Evolutionary conservation across 2,888 invertebrate genomes (phyloP).

Genomic region (Stegana nigrithorax): DNA sequence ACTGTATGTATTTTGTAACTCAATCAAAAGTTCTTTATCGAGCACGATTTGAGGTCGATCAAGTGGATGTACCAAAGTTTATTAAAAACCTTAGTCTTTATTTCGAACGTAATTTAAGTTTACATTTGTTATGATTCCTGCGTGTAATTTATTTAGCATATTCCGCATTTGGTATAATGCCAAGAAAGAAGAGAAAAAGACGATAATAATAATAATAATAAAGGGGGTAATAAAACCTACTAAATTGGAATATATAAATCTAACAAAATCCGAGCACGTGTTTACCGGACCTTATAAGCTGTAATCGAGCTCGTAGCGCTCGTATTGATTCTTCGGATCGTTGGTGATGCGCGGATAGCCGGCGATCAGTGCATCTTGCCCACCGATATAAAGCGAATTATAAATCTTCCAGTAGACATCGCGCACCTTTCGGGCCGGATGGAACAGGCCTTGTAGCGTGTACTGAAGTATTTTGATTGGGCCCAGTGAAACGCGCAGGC

Average conservation of each 20-base stretch:
- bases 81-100: no score
- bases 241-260: constrained; percentile 10
- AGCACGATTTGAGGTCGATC: no score
- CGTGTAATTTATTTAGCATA: no score
- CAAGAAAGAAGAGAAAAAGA: background rate
- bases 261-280: background rate
- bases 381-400: constrained; percentile 98
- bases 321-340: constrained; percentile 93
- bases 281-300: constrained; percentile 83
- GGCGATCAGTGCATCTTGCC: constrained; percentile 96
- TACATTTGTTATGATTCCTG: no score
- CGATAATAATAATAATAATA: background rate
- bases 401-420: constrained; percentile 99
- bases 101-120: no score
- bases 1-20: no score
- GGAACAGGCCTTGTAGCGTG: constrained; percentile 96
- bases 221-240: background rate
- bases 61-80: no score
- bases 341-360: constrained; percentile 97
- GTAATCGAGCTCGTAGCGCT: constrained; percentile 94
- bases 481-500: constrained; percentile 94
- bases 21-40: no score
- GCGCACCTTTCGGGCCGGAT: constrained; percentile 98
- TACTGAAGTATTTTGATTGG: constrained; percentile 97
- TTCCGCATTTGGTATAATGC: no score